Conservation (phyloP, 2,888 invertebrate species). For the Homarus gammarus region DNA sequence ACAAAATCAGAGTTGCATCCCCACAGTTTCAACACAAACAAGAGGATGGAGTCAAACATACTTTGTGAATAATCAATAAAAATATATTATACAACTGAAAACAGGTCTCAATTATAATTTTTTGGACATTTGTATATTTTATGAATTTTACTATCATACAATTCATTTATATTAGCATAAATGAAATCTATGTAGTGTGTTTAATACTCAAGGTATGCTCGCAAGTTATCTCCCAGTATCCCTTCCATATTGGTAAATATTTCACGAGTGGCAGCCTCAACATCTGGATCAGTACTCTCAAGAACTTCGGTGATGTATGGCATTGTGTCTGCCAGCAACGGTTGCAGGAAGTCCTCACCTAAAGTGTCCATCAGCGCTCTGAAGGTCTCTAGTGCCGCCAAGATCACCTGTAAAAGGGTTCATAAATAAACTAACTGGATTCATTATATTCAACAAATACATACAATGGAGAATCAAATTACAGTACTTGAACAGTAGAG, state of each 20-base stretch:
- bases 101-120: not conserved
- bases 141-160: not conserved
- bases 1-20: no score
- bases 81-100: not conserved
- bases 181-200: not conserved
- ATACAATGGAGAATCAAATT: no score
- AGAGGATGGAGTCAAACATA: no score
- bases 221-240: conserved; percentile 52
- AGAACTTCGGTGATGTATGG: conserved; percentile 64
- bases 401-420: conserved; percentile 48
- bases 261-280: conserved; percentile 37
- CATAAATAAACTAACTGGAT: no score
- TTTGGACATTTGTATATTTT: no score
- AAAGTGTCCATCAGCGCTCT: conserved; percentile 57
- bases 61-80: no score
- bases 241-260: conserved; percentile 63
- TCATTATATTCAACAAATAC: no score
- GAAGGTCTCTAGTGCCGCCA: conserved; percentile 53
- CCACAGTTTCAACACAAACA: no score
- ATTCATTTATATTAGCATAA: not conserved
- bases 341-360: conserved; percentile 70
- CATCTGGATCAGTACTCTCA: conserved; percentile 50
- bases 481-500: no score
- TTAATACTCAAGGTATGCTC: conserved; percentile 23
- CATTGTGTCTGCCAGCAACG: conserved; percentile 71